phyloP scores from a whole-genome alignment of 2,888 invertebrate species.

The Bimastos eiseni region DNA sequence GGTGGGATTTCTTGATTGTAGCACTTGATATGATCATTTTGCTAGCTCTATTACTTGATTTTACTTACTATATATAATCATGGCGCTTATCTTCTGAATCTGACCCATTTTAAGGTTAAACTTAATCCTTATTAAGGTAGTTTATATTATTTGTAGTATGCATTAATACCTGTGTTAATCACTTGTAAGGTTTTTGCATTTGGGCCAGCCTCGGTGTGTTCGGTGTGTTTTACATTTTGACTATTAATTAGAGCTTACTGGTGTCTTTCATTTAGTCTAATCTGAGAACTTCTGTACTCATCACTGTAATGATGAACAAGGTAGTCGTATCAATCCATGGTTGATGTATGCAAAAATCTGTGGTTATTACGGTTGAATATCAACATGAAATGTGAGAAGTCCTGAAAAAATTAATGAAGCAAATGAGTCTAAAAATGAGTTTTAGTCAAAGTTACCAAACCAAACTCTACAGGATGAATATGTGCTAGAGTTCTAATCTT shows the following conservation, averaged over 20 bases:
- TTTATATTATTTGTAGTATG: background rate
- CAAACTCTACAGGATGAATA: background rate
- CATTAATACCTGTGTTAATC: background rate
- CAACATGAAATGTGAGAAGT: background rate
- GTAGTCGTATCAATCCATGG: background rate
- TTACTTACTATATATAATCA: background rate
- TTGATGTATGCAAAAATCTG: background rate
- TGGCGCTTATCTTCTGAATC: background rate
- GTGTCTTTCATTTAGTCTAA: background rate
- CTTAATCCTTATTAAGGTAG: background rate
- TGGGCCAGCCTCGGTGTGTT: background rate
- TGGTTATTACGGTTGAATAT: background rate
- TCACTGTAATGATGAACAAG: background rate
- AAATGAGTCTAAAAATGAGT: background rate
- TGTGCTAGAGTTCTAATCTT: background rate
- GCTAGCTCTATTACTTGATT: background rate
- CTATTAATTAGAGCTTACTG: background rate
- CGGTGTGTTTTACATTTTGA: background rate
- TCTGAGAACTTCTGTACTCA: background rate
- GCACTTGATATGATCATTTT: background rate
- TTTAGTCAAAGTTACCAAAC: background rate
- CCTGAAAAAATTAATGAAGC: background rate
- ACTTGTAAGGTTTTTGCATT: background rate
- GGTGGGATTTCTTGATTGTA: background rate
- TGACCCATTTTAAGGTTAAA: background rate